Percentiles rank a stretch among this genome's conserved stretches.
phyloP scores from a whole-genome alignment of 37 sponge, comb jelly and placozoan genomes.

The Oopsacas minuta region DNA sequence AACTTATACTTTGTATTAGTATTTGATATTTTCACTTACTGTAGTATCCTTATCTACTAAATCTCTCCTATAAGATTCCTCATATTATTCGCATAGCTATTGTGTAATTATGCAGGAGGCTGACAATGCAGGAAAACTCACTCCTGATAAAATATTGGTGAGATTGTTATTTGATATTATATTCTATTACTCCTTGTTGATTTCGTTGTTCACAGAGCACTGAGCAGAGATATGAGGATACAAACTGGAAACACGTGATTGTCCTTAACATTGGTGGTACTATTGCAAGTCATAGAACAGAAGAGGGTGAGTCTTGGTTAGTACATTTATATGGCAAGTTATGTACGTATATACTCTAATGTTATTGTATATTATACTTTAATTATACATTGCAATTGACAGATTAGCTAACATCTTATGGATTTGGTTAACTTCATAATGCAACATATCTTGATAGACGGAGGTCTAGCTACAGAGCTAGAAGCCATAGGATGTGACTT shows the following conservation, averaged over 20 bases:
- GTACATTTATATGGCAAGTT: too few species aligned
- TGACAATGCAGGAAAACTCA: background rate
- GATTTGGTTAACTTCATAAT: background rate
- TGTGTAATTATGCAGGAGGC: background rate
- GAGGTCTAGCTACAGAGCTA: conserved; percentile 64
- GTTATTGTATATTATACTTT: too few species aligned
- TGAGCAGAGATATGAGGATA: background rate
- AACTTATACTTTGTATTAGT: background rate
- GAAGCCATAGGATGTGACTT: conserved; percentile 34
- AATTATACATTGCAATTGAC: too few species aligned
- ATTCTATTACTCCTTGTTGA: background rate
- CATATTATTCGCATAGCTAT: too few species aligned
- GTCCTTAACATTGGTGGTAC: background rate
- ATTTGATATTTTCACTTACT: background rate
- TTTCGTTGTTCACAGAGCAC: background rate
- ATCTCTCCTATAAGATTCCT: too few species aligned
- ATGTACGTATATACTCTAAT: too few species aligned
- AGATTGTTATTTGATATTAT: background rate
- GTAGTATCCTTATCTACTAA: too few species aligned
- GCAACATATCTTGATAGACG: conserved; percentile 36
- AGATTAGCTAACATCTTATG: too few species aligned
- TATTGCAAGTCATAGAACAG: background rate
- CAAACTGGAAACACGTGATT: background rate
- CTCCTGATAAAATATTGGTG: background rate
- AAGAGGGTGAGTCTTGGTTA: background rate